Evolutionary conservation across 2,797 vertebrate species (phyloP).

Genomic region (Arctocebus calabarensis): DNA sequence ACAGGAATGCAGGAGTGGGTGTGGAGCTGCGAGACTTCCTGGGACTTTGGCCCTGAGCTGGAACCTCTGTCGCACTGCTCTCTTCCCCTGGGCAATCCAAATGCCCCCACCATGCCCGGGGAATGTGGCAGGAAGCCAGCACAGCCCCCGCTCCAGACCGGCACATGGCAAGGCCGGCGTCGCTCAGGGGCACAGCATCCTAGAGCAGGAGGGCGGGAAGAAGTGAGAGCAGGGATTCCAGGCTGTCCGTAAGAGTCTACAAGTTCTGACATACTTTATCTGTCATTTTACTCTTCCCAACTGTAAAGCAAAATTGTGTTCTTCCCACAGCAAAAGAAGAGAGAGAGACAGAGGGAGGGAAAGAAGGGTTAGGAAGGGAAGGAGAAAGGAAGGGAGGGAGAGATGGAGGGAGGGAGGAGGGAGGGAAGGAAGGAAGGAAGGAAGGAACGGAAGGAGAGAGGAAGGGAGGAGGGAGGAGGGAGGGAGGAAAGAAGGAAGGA

Average conservation of each 20-base stretch:
- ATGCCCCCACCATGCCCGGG: background rate
- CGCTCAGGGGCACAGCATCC: too few relatives aligned
- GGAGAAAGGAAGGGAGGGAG: background rate
- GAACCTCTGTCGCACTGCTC: rapidly evolving
- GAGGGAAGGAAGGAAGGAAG: background rate
- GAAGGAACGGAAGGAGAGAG: background rate
- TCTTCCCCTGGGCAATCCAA: rapidly evolving
- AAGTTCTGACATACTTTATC: background rate
- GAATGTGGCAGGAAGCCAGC: rapidly evolving
- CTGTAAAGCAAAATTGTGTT: background rate
- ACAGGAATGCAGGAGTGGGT: too few relatives aligned
- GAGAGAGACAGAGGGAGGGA: too few relatives aligned
- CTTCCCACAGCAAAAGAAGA: background rate
- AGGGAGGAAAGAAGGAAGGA: too few relatives aligned
- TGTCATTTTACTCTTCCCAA: background rate
- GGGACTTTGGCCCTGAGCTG: background rate
- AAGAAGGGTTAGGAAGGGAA: background rate
- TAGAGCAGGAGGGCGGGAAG: background rate
- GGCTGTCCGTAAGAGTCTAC: background rate
- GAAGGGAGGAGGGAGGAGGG: too few relatives aligned
- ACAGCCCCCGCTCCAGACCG: rapidly evolving
- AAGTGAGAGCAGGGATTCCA: background rate
- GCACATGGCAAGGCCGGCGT: background rate
- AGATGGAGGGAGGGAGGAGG: too few relatives aligned
- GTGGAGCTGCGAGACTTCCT: background rate